These are phyloP conservation scores for Silurus glanis DNA, from an alignment of 2,113 vertebrate genomes.

Conservation along the genomic window DNA sequence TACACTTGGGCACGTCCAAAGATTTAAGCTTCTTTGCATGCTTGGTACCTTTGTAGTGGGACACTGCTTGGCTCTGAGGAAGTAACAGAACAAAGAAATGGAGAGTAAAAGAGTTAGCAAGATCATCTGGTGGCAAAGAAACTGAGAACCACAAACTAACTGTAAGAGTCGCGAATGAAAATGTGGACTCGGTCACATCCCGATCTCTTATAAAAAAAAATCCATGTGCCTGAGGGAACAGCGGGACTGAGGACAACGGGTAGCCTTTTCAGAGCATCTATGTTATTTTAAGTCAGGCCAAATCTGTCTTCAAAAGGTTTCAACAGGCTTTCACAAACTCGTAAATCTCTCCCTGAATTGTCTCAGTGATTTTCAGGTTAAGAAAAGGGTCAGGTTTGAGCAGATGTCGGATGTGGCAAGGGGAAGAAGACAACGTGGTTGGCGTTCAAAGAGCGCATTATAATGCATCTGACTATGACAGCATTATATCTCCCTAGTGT, in stretches of 20 bases:
- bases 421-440: neutral
- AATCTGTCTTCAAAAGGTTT: conserved; percentile 18
- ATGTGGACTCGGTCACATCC: conserved; percentile 5
- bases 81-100: conserved; percentile 73
- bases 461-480: neutral
- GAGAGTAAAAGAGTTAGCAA: conserved; percentile 35
- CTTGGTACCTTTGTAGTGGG: conserved; percentile 99
- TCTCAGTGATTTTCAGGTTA: neutral
- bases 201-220: conserved; percentile 12
- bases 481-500: neutral
- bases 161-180: neutral
- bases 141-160: conserved; percentile 12
- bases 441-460: neutral
- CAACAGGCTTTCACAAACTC: neutral
- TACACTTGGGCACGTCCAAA: conserved; percentile 91
- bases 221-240: conserved; percentile 23
- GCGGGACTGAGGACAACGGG: neutral
- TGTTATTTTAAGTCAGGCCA: conserved; percentile 25
- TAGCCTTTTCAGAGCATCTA: conserved; percentile 1
- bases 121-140: conserved; percentile 12
- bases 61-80: conserved; percentile 96
- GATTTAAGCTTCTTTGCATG: conserved; percentile 99
- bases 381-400: neutral
- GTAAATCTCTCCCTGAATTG: conserved; percentile 22
- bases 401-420: neutral